Percentiles rank a stretch among this genome's conserved stretches.
phyloP scores from a whole-genome alignment of 2,113 vertebrate species.

The Sceloporus tristichus region DNA sequence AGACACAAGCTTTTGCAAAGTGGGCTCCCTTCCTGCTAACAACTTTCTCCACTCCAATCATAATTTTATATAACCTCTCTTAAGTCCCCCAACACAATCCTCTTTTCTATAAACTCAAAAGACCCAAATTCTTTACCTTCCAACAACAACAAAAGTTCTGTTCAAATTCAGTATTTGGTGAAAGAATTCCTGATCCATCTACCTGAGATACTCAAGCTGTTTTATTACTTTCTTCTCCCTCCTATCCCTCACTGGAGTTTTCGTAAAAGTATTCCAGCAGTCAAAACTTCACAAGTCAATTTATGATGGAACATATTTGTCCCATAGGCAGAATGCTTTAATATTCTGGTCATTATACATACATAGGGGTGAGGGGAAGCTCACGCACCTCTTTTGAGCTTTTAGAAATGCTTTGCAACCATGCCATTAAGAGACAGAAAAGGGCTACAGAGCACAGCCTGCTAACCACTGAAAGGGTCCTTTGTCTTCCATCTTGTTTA shows the following conservation, averaged over 20 bases:
- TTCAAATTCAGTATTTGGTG: background rate
- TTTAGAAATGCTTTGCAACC: conserved; percentile 75
- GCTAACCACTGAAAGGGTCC: conserved; percentile 83
- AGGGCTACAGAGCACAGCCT: conserved; percentile 76
- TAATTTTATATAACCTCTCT: background rate
- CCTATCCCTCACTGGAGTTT: background rate
- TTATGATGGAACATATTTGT: conserved; percentile 54
- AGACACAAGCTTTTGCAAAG: background rate
- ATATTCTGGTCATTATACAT: conserved; percentile 57
- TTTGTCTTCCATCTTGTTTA: conserved; percentile 91
- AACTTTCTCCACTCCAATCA: background rate
- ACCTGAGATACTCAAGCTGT: background rate
- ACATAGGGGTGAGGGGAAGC: conserved; percentile 54
- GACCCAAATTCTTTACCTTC: background rate
- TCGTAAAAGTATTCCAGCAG: conserved; percentile 39
- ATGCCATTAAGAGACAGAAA: conserved; percentile 78
- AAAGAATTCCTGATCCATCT: background rate
- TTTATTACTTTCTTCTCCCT: background rate
- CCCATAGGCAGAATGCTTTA: conserved; percentile 40
- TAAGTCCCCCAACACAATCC: background rate
- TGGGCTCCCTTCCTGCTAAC: background rate
- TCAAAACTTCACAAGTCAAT: conserved; percentile 52
- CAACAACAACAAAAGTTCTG: no score
- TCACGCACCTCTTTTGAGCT: conserved; percentile 60
- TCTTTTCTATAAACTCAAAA: background rate